Evolutionary conservation across 2,888 invertebrate species (phyloP), one percentile per base, ranked within the genome.

Genomic region (Sminthurinus aureus): DNA sequence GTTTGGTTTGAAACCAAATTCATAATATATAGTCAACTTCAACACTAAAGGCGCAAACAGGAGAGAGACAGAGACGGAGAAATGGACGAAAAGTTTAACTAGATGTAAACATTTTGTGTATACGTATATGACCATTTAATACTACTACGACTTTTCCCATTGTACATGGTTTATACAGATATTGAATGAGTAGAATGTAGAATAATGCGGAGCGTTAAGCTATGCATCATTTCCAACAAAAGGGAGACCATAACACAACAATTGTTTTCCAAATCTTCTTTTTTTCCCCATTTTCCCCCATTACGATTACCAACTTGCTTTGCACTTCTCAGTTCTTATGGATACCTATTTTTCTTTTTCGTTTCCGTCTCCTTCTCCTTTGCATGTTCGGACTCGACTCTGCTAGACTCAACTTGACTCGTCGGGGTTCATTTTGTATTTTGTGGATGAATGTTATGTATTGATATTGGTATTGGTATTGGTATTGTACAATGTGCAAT

Each of bases 181-280:
- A 58, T 58, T 58, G 15, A 58, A 58, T 58, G 58, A 58, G 58
- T 15, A 64, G 26, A 66, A 66, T 66, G 66, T 38, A 78, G 64
- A 64, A 24, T 64, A 58, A 66, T 78, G 50, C 26, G 66, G 12
- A 78, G 24, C 22, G 26, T 38, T 38, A 38, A 38, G 38, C 66
- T 66, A 64, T 66, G 26, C 66, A 78, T 78, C 78, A 78, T 26
- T 66, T 78, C 22, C 26, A 64, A 78, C 58, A 58, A 78, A 78
- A 78, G 78, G 66, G 26, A 66, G 26, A 78, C 66, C 66, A 78
- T 66, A 78, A 78, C 66, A 78, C 24, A 78, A 78, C 78, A 78
- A 78, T 78, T 78, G 78, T 78, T 78, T 78, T 78, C 78, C 64
- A 26, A 24, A 26, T 77, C 77, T 22, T 64, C 20, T 24, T 78